These are phyloP conservation scores for Ichneumoninae sp. DNA, from an alignment of 2,888 invertebrate species.

Conservation along the genomic window DNA sequence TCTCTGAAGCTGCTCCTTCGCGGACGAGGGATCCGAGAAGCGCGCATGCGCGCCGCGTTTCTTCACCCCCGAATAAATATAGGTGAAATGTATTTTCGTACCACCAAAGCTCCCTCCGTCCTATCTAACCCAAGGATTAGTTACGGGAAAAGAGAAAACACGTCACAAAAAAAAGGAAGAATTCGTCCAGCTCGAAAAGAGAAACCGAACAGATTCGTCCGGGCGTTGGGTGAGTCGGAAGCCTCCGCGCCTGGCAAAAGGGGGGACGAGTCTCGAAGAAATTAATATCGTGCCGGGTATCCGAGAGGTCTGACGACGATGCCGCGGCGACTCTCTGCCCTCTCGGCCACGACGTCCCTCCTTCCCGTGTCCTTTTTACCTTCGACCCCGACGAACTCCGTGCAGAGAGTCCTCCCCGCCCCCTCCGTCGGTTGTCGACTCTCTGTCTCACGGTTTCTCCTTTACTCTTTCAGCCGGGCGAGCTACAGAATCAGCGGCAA, in stretches of 20 bases:
- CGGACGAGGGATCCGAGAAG: constrained; percentile 8
- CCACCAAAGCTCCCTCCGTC: not conserved
- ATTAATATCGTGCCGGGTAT: constrained; percentile 69
- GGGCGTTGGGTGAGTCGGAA: constrained; percentile 53
- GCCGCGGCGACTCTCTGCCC: constrained; percentile 66
- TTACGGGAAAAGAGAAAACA: constrained; percentile 54
- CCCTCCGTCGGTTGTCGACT: constrained; percentile 53
- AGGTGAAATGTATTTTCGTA: constrained; percentile 18
- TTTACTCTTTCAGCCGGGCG: constrained; percentile 68
- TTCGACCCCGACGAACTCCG: constrained; percentile 69
- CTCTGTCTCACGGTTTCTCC: constrained; percentile 60
- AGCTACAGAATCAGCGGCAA: constrained; percentile 71
- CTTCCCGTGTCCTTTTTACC: constrained; percentile 65
- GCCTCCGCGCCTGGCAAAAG: constrained; percentile 34
- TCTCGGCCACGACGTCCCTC: constrained; percentile 62
- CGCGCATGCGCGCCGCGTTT: not conserved
- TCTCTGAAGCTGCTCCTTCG: not conserved
- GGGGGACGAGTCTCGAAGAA: constrained; percentile 60
- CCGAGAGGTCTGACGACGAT: constrained; percentile 56
- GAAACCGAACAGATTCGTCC: constrained; percentile 40
- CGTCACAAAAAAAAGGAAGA: constrained; percentile 18
- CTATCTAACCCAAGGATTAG: constrained; percentile 22
- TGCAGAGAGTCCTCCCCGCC: constrained; percentile 22
- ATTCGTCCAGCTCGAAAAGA: constrained; percentile 35
- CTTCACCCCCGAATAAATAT: constrained; percentile 18